A percentile compares a stretch with the other conserved stretches of the same genome.
Conservation (phyloP, 1,140 invertebrate species). For the Zaprionus kolodkinae region DNA sequence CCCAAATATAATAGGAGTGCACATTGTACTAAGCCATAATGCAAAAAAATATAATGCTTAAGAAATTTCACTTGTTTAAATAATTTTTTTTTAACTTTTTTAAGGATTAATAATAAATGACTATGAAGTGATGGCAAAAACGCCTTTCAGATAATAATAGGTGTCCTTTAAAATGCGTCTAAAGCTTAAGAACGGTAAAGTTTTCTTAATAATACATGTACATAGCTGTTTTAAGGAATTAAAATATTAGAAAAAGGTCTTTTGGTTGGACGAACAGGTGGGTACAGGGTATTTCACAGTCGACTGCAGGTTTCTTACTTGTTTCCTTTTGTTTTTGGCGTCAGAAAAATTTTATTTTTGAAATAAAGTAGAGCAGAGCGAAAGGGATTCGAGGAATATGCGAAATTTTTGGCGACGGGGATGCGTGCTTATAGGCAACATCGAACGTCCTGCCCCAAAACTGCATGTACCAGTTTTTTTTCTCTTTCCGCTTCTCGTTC, state of each 20-base stretch:
- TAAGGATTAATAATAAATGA: no score
- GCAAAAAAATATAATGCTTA: no score
- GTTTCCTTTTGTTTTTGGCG: slow-evolving; percentile 15
- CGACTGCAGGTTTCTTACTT: background rate
- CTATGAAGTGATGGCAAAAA: no score
- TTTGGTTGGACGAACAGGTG: no score
- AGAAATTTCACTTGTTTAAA: no score
- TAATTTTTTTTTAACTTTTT: no score
- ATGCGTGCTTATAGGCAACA: slow-evolving; percentile 40
- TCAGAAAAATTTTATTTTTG: slow-evolving; percentile 22
- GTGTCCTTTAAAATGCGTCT: no score
- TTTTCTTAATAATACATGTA: background rate
- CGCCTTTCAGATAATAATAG: no score
- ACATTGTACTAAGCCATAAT: no score
- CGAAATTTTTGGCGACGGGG: slow-evolving; percentile 35
- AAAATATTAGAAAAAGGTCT: no score
- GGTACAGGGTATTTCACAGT: background rate
- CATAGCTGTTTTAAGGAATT: background rate
- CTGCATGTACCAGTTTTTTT: slow-evolving; percentile 73
- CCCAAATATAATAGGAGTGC: no score
- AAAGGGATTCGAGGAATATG: slow-evolving; percentile 27
- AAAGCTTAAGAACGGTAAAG: no score
- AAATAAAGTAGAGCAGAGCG: slow-evolving; percentile 29
- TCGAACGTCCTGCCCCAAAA: slow-evolving; percentile 77
- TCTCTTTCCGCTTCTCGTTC: slow-evolving; percentile 6